Base-by-base conservation (phyloP, 2,797 vertebrate species). In the Phrynocephalus forsythii region DNA sequence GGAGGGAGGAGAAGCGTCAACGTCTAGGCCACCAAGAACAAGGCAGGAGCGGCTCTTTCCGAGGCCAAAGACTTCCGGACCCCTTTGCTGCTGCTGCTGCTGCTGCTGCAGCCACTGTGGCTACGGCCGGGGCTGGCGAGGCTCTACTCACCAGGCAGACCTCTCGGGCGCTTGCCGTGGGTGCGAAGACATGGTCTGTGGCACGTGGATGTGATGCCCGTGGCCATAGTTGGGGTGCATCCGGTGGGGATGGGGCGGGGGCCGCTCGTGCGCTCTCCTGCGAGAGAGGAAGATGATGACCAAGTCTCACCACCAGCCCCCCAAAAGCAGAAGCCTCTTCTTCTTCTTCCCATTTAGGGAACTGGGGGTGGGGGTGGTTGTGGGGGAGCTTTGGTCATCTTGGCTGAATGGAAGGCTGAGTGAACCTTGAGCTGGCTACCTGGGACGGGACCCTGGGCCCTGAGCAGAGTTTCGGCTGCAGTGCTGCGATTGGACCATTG, bases 171-270 rank as follows among this genome's bases (percentile, higher is more conserved):
- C 97, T 94, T 99, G 99, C 79, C 99, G 98, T 89, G 99, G 99
- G 94, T 99, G 99, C 87, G 99, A 99, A 94, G 99, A 99, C 99
- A 99, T 99, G 79, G 99, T 99, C 95, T 99, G 99, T 88, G 99
- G 99, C 94, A 99, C 99, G 68, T 99, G 99, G 95, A 99, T 99
- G 95, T 99, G 99, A 97, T 99, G 99, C 83, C 99, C 99, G 0
- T 99, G 99, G 86, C 99, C 99, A 1, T 99, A 99, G 95, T 99
- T 99, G 68, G 99, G 99, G 94, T 99, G 99, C 99, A 99, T 99
- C 96, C 99, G 98, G 95, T 99, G 99, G 68, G 99, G 99, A 93
- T 99, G 99, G 0, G 98, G 99, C 56, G 99, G 99, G 52, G 99
- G 99, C 67, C 99, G 98, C 95, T 99, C 99, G 44, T 99, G 99